These are phyloP conservation scores for Pseudococcus viburni DNA, from an alignment of 2,888 invertebrate genomes.

Conservation along the genomic window DNA sequence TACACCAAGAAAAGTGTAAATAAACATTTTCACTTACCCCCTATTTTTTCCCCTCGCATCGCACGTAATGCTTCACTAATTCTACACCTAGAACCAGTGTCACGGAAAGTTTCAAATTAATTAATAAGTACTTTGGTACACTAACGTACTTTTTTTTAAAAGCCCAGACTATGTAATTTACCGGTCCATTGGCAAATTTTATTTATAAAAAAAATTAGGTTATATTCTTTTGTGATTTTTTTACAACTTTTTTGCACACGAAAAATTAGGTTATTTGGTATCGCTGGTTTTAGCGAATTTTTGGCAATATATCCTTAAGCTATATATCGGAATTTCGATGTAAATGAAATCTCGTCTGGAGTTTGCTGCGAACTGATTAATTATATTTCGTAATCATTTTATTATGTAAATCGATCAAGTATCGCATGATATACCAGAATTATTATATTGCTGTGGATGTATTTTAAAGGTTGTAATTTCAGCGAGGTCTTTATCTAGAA, in stretches of 20 bases:
- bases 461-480: slow-evolving; percentile 37
- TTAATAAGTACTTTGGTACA: background rate
- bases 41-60: background rate
- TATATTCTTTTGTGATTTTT: slow-evolving; percentile 29
- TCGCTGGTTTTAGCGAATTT: slow-evolving; percentile 33
- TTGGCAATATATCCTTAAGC: slow-evolving; percentile 30
- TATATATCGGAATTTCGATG: background rate
- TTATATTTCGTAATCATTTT: slow-evolving; percentile 53
- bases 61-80: slow-evolving; percentile 6
- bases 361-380: slow-evolving; percentile 28
- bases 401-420: slow-evolving; percentile 51
- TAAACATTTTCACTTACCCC: slow-evolving; percentile 16
- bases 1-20: slow-evolving; percentile 8
- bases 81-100: background rate
- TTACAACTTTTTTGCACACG: background rate
- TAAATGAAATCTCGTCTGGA: slow-evolving; percentile 38
- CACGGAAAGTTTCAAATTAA: slow-evolving; percentile 27
- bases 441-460: slow-evolving; percentile 2
- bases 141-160: background rate
- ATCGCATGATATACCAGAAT: slow-evolving; percentile 49
- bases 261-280: slow-evolving; percentile 39
- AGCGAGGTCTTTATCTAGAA: slow-evolving; percentile 3
- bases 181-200: background rate
- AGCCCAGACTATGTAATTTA: slow-evolving; percentile 17
- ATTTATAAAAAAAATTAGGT: background rate